Conservation (phyloP, 2,113 vertebrate genomes). For the Takifugu flavidus region DNA sequence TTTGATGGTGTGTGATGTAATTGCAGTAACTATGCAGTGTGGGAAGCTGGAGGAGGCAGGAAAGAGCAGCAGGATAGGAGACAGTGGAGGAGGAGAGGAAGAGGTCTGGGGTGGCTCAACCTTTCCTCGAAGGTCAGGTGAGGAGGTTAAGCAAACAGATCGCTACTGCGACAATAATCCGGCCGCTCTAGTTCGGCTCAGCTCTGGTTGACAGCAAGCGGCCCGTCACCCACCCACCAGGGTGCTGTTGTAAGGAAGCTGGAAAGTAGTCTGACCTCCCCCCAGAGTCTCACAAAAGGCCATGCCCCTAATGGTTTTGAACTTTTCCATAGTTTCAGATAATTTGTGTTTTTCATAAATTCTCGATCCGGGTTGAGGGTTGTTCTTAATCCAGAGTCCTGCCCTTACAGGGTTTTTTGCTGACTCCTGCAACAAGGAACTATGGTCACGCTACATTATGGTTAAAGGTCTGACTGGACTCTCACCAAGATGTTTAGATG, state of each 20-base stretch:
- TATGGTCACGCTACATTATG: too few relatives aligned
- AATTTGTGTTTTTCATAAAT: too few relatives aligned
- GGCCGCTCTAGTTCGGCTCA: not conserved
- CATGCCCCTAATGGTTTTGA: not conserved
- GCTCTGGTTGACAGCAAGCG: slow-evolving; percentile 23
- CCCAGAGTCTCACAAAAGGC: not conserved
- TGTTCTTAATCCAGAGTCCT: too few relatives aligned
- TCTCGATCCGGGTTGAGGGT: too few relatives aligned
- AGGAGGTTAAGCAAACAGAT: slow-evolving; percentile 78
- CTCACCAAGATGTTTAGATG: too few relatives aligned
- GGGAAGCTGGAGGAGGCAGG: slow-evolving; percentile 24
- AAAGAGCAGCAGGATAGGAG: slow-evolving; percentile 27
- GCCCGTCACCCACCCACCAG: not conserved
- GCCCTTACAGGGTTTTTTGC: too few relatives aligned
- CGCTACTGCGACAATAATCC: slow-evolving; percentile 58
- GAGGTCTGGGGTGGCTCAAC: slow-evolving; percentile 34
- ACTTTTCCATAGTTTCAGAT: too few relatives aligned
- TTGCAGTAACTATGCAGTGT: slow-evolving; percentile 66
- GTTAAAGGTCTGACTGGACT: too few relatives aligned
- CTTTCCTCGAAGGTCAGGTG: slow-evolving; percentile 48
- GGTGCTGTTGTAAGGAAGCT: slow-evolving; percentile 63
- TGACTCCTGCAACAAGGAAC: too few relatives aligned
- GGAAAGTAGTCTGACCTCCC: not conserved
- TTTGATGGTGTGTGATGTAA: slow-evolving; percentile 72
- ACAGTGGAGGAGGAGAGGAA: slow-evolving; percentile 4